phyloP scores from a whole-genome alignment of 2,888 invertebrate species.

The Drosophila macrospina region DNA sequence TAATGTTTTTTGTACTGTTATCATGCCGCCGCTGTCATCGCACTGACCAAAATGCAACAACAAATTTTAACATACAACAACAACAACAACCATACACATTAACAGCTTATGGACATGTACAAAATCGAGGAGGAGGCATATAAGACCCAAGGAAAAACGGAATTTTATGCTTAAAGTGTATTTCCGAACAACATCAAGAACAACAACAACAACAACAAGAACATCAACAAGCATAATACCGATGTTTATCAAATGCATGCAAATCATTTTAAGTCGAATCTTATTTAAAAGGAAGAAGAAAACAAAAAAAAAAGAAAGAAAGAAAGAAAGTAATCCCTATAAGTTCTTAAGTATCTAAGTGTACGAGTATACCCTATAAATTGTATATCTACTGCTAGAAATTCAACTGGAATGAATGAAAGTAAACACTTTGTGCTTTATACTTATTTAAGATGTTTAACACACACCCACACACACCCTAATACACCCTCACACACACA shows the following conservation, averaged over 20 bases:
- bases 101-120: slow-evolving; percentile 95
- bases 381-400: slow-evolving; percentile 28
- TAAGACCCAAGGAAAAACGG: slow-evolving; percentile 94
- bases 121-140: slow-evolving; percentile 97
- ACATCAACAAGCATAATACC: slow-evolving; percentile 26
- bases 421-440: slow-evolving; percentile 79
- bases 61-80: slow-evolving; percentile 17
- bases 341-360: slow-evolving; percentile 28
- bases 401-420: slow-evolving; percentile 59
- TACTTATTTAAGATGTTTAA: slow-evolving; percentile 68
- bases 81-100: slow-evolving; percentile 38
- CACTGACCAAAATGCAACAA: slow-evolving; percentile 35
- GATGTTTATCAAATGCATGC: slow-evolving; percentile 12
- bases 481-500: not conserved
- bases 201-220: slow-evolving; percentile 31
- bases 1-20: slow-evolving; percentile 27
- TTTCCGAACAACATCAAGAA: slow-evolving; percentile 16
- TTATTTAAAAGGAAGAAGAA: slow-evolving; percentile 2
- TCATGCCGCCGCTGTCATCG: slow-evolving; percentile 63
- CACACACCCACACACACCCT: not conserved
- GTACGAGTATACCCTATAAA: slow-evolving; percentile 39
- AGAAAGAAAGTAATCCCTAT: not conserved
- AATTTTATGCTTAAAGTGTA: slow-evolving; percentile 92
- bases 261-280: not conserved
- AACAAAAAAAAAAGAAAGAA: not conserved